Conservation (phyloP, 1,140 invertebrate species). For the Drosophila saltans region DNA sequence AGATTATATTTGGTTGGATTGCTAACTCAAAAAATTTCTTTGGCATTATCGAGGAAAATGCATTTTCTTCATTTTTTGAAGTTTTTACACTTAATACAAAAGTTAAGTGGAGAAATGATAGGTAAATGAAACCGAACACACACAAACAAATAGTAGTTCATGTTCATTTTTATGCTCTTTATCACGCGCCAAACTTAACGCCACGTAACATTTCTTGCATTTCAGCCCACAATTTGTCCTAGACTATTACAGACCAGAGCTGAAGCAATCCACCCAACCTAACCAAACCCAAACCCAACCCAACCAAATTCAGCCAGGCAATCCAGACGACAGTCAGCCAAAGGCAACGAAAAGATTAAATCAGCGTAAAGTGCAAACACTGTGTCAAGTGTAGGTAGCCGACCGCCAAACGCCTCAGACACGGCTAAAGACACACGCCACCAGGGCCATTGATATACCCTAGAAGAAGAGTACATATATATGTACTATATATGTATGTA, state of each 20-base stretch:
- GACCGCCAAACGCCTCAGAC: slow-evolving; percentile 30
- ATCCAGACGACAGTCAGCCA: slow-evolving; percentile 46
- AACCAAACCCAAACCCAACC: slow-evolving; percentile 38
- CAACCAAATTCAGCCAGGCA: slow-evolving; percentile 20
- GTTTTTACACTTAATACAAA: slow-evolving; percentile 42
- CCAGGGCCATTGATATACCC: slow-evolving; percentile 55
- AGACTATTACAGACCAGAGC: slow-evolving; percentile 4
- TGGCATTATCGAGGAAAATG: too few species aligned
- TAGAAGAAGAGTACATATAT: slow-evolving; percentile 5
- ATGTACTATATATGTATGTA: not conserved
- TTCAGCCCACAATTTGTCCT: slow-evolving; percentile 3
- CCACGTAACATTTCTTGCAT: slow-evolving; percentile 25
- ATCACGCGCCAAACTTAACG: slow-evolving; percentile 68
- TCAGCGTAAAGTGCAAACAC: slow-evolving; percentile 77
- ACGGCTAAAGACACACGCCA: slow-evolving; percentile 50
- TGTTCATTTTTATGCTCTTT: slow-evolving; percentile 58
- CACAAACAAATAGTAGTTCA: slow-evolving; percentile 31
- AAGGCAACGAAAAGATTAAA: slow-evolving; percentile 70
- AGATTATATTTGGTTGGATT: too few species aligned
- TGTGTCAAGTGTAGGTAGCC: slow-evolving; percentile 69
- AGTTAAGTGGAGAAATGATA: slow-evolving; percentile 18
- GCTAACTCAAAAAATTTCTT: too few species aligned
- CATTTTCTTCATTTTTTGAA: slow-evolving; percentile 20
- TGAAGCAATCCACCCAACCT: slow-evolving; percentile 25
- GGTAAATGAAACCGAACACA: slow-evolving; percentile 42